Evolutionary conservation across 2,797 vertebrate species (phyloP), one percentile per base, ranked within the genome.

Genomic region (Heterohyrax brucei): DNA sequence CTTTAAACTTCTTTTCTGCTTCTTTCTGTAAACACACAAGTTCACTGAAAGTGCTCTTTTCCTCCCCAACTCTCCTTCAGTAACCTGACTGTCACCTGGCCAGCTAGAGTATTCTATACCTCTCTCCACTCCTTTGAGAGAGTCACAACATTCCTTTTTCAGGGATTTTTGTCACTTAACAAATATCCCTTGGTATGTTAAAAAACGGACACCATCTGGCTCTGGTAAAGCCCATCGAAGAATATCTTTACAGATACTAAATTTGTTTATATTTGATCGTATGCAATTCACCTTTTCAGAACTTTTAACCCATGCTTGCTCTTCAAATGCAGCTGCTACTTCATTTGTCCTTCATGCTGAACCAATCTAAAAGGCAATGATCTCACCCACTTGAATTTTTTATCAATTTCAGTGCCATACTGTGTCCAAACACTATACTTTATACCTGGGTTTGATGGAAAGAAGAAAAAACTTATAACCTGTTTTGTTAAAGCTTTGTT

Each of bases 131-230:
- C 3, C 2, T 53, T 68, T 18, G 18, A 77, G 73, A 50, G 50
- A 94, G 26, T 13, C 24, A 75, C 39, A 22, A 22, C 10, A 61
- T 70, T 48, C 82, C 21, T 89, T 68, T 96, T 73, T 77, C 80
- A 89, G 84, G 73, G 68, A 89, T 87, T 79, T 33, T 84, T 95
- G 87, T 94, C 89, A 70, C 68, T 84, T 91, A 88, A 93, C 87
- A 97, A 78, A 95, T 91, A 64, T 33, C 81, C 81, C 46, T 82
- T 22, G 70, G 73, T 77, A 16, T 73, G 24, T 72, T 85, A 78
- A 96, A 94, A 95, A 59, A 22, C 80, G 96, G 72, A 44, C 46
- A 82, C 92, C 80, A 78, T 89, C 91, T 93, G 91, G 84, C 72
- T 95, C 68, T 59, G 72, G 28, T 91, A 50, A 93, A 79, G 59